phyloP scores from a whole-genome alignment of 2,113 vertebrate species.

The rat (Rattus norvegicus) region GRCr8 NC_086031.1:84178001-84178500 shows the following conservation, averaged over 20 bases:
- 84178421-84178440: background rate
- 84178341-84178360: too few species aligned
- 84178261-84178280: background rate
- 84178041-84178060: background rate
- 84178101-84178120: background rate
- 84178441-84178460: background rate
- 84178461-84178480: fast-evolving
- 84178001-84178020: background rate
- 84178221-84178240: background rate
- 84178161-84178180: too few species aligned
- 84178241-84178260: background rate
- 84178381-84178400: background rate
- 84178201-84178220: background rate
- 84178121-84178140: background rate
- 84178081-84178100: background rate
- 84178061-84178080: background rate
- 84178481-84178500: background rate
- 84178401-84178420: background rate
- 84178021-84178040: background rate
- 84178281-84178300: background rate
- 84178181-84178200: background rate
- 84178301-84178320: background rate
- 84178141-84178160: too few species aligned
- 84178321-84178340: too few species aligned
- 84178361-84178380: background rate